A percentile compares a stretch with the other conserved stretches of the same genome.
phyloP scores from a whole-genome alignment of 1,140 invertebrate species.

The Acyrthosiphon pisum region DNA sequence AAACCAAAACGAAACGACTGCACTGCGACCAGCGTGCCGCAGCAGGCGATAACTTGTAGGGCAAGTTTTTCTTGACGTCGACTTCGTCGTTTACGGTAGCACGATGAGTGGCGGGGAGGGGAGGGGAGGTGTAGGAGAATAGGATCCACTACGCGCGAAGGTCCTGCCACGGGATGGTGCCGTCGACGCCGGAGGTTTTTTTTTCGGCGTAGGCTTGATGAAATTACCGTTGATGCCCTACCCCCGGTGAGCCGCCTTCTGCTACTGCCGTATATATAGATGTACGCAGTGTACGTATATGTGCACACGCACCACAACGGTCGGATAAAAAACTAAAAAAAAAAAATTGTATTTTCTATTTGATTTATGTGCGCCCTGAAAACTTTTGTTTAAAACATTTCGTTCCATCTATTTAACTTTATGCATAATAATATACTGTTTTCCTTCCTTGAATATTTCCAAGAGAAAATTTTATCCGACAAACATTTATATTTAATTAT shows the following conservation, averaged over 20 bases:
- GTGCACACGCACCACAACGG: background rate
- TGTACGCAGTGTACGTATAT: background rate
- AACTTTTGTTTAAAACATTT: slow-evolving; percentile 50
- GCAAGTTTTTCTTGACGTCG: background rate
- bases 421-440: slow-evolving; percentile 45
- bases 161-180: background rate
- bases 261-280: background rate
- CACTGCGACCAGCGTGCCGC: background rate
- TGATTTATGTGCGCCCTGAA: slow-evolving; percentile 30
- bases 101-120: too few relatives aligned
- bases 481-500: slow-evolving; percentile 53
- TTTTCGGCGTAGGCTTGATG: background rate
- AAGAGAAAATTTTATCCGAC: slow-evolving; percentile 30
- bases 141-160: background rate
- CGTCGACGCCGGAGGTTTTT: background rate
- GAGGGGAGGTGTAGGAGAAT: background rate
- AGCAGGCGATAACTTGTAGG: background rate
- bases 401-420: slow-evolving; percentile 42
- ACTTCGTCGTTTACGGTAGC: background rate
- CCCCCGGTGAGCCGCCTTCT: background rate
- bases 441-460: slow-evolving; percentile 20
- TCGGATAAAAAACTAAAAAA: slow-evolving; percentile 17
- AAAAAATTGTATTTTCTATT: slow-evolving; percentile 34
- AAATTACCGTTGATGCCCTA: background rate
- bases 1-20: slow-evolving; percentile 8